Base-by-base conservation (phyloP, 1,140 invertebrate species). In the Ips typographus region DNA sequence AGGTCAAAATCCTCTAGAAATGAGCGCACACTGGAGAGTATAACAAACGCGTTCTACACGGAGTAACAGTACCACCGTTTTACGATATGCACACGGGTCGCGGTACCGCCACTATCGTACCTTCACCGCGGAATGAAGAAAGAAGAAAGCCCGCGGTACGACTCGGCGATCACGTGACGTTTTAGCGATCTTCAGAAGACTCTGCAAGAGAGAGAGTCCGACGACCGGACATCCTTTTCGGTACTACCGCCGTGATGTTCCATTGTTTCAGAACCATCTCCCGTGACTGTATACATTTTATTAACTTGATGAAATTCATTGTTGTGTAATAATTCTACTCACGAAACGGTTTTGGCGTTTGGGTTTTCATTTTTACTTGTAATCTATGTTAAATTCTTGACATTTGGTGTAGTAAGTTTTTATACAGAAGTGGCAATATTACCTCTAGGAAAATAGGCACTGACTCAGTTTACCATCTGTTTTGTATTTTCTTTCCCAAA, bases 191-290 rank as follows among this genome's bases (percentile, higher is more conserved):
- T 70, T 60, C 65, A 66, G 47, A 40, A 52, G 49, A 43, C 42
- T 57, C 62, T 41, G 63, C 59, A 70, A 62, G 60, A 71, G 63
- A 69, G 59, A 70, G 71, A 66, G 71, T 70, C 57, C 68, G 71
- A 57, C 71, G 71, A 72, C 71, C 71, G 71, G 71, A 72, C 71
- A 70, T 72, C 71, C 71, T 72, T 49, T 70, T 37, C 68, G 56
- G 51, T 38, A 7, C 37, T 41, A 59, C 43, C 41, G 43, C 8
- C 44, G 43, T 7, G 57, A 60, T 59, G 65, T 68, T 68, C 5
- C 56, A 68, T 68, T 68, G 65, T 68, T 68, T 65, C 1, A 40
- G 63, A 56, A 38, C 36, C 44, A 55, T 42, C 7, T 22, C 41
- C 63, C 63, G 40, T 65, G 63, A 65, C 63, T 65, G 43, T 65